Evolutionary conservation across 2,797 vertebrate species (phyloP), one percentile per base, ranked within the genome.

Genomic region (Lepilemur septentrionalis): DNA sequence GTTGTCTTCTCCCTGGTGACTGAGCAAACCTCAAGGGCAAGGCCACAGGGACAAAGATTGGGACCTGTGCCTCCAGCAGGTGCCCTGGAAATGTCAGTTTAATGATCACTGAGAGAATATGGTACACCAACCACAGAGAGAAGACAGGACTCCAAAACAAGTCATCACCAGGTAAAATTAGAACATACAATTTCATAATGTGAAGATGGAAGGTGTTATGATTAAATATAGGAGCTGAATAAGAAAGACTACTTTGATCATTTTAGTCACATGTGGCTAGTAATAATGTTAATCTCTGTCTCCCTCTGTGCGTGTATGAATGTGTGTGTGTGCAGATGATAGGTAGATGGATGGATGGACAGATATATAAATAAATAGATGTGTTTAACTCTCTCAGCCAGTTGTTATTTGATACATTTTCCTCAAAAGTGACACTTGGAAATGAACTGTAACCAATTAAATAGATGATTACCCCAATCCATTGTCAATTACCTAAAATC

Each of bases 381-480:
- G 43, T 15, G 43, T 73, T 61, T 81, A 3, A 80, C 5, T 76
- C 11, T 70, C 69, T 78, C 48, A 57, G 17, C 4, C 41, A 50
- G 18, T 76, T 76, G 17, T 15, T 69, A 75, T 55, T 13, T 92
- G 83, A 86, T 46, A 82, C 14, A 81, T 76, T 95, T 92, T 81
- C n/a, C 63, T 70, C 3, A 59, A 55, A n/a, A 89, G 89, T 30
- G 63, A 83, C 30, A 82, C 35, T 22, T 52, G 41, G 61, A 85
- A 88, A 94, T 91, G 72, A 97, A 95, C 50, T 63, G 10, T 81
- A 92, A 52, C 75, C 69, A 84, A 93, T 52, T 90, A 92, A 95
- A 87, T 43, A 86, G 48, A 80, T 63, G 81, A 63, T 79, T 80
- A 82, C 0, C 96, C 41, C 76, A 84, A 87, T 72, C 10, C 50